These are phyloP conservation scores for Oreotrochilus melanogaster DNA, from an alignment of 2,113 vertebrate species.

Conservation along the genomic window DNA sequence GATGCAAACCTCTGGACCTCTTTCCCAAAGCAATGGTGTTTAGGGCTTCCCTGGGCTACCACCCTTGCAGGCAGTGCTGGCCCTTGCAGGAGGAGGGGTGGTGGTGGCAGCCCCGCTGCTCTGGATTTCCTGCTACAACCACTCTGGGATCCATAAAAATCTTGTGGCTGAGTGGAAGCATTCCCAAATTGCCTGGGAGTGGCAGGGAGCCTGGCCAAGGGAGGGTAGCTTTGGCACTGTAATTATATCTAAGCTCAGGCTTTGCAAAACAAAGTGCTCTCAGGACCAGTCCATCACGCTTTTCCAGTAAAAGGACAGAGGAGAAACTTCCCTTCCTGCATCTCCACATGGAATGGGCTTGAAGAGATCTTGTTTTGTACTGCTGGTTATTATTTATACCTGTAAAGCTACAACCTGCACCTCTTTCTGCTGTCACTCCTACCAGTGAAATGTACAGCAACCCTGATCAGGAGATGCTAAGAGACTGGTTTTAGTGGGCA, in stretches of 20 bases:
- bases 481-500: not conserved
- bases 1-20: not conserved
- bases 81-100: not conserved
- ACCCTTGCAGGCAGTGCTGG: not conserved
- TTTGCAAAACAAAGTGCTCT: slow-evolving; percentile 52
- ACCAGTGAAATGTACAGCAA: not conserved
- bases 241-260: slow-evolving; percentile 51
- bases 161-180: slow-evolving; percentile 13
- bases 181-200: slow-evolving; percentile 50
- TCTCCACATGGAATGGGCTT: not conserved
- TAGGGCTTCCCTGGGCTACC: not conserved
- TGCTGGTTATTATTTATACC: not conserved
- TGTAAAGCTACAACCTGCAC: not conserved
- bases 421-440: not conserved
- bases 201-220: not conserved
- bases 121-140: not conserved
- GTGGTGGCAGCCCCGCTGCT: not conserved
- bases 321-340: not conserved
- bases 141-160: not conserved
- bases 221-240: slow-evolving; percentile 31
- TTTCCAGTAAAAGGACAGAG: slow-evolving; percentile 8
- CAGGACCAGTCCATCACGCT: slow-evolving; percentile 44
- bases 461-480: not conserved
- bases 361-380: not conserved
- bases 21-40: not conserved